Conservation (phyloP, 2,888 invertebrate species). For the Smittia sp. region DNA sequence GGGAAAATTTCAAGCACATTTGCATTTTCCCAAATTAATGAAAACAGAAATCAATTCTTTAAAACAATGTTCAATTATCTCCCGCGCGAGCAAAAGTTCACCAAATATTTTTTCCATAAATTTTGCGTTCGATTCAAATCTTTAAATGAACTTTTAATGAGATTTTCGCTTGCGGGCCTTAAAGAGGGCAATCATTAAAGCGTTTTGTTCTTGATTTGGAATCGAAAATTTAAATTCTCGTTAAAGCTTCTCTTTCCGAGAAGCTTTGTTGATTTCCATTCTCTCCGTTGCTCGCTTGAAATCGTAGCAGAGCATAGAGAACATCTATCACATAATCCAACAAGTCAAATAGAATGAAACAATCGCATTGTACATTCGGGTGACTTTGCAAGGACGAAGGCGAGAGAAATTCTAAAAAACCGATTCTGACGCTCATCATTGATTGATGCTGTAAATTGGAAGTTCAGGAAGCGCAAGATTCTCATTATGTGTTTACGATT, state of each 20-base stretch:
- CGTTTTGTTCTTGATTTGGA: background rate
- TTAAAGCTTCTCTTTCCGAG: background rate
- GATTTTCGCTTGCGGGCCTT: background rate
- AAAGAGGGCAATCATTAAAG: no score
- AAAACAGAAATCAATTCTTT: background rate
- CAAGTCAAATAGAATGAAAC: background rate
- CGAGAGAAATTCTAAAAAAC: background rate
- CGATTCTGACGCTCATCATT: background rate
- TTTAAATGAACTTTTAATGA: background rate
- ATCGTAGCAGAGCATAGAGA: background rate
- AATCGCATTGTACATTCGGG: background rate
- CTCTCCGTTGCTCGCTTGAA: no score
- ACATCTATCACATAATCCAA: background rate
- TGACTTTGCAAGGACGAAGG: background rate
- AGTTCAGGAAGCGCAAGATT: no score
- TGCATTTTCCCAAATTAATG: background rate
- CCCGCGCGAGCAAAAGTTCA: background rate
- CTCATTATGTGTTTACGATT: no score
- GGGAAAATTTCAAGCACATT: background rate
- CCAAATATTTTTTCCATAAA: conserved; percentile 5
- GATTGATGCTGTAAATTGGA: no score
- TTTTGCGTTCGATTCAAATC: background rate
- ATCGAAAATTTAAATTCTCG: background rate
- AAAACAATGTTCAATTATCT: background rate
- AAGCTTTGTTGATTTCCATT: background rate